These are phyloP conservation scores for Megaleporinus macrocephalus DNA, from an alignment of 2,113 vertebrate species.

Conservation along the genomic window DNA sequence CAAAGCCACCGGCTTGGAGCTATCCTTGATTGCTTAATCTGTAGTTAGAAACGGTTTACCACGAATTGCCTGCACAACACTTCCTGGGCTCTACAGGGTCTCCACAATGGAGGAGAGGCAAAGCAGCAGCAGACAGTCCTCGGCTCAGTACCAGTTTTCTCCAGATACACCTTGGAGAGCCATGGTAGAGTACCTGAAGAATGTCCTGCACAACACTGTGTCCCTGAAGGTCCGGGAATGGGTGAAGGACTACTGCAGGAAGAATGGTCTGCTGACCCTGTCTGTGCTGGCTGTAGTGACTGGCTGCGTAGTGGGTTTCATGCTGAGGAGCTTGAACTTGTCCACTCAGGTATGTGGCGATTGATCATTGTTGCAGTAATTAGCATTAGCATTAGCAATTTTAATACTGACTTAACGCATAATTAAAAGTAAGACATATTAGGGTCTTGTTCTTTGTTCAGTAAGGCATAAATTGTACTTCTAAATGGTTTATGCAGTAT, in stretches of 20 bases:
- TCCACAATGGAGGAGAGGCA: slow-evolving; percentile 29
- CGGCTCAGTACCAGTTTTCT: slow-evolving; percentile 10
- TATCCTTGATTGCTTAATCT: slow-evolving; percentile 64
- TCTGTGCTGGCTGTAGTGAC: slow-evolving; percentile 82
- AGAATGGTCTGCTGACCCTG: slow-evolving; percentile 83
- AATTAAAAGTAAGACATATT: no score
- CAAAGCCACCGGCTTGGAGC: background rate
- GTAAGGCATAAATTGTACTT: no score
- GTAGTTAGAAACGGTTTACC: slow-evolving; percentile 57
- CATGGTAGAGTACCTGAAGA: slow-evolving; percentile 60
- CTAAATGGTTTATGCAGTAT: no score
- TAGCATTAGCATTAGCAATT: no score
- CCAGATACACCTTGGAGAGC: slow-evolving; percentile 12
- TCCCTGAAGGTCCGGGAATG: slow-evolving; percentile 57
- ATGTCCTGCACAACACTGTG: slow-evolving; percentile 12
- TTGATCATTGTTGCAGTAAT: no score
- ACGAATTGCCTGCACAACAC: slow-evolving; percentile 54
- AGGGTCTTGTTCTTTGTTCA: no score
- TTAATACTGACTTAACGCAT: no score
- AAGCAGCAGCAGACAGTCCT: slow-evolving; percentile 21
- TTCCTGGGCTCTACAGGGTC: slow-evolving; percentile 32
- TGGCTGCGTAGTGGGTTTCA: slow-evolving; percentile 83
- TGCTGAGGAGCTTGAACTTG: slow-evolving; percentile 79
- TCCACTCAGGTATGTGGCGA: slow-evolving; percentile 78
- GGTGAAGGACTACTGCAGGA: slow-evolving; percentile 75